Percentiles rank a stretch among this genome's conserved stretches.
Conservation (phyloP, 2,113 vertebrate genomes). For the Campylomormyrus numenius region DNA sequence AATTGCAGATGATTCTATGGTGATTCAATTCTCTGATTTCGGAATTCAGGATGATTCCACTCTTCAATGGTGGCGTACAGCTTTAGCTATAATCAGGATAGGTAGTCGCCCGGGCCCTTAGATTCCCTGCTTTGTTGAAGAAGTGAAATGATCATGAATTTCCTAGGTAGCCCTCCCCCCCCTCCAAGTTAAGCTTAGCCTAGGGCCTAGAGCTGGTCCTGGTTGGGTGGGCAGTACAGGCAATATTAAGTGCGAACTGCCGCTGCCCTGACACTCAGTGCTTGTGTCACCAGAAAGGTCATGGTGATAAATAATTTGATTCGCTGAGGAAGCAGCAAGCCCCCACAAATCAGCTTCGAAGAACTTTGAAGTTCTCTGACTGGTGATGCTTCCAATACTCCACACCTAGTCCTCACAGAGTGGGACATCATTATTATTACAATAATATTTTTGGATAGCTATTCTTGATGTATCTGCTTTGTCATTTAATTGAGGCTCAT, state of each 20-base stretch:
- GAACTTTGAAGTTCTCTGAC: background rate
- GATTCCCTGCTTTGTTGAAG: background rate
- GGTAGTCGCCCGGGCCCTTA: background rate
- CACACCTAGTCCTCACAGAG: background rate
- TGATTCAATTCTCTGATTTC: background rate
- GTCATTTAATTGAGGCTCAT: slow-evolving; percentile 68
- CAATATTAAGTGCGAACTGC: slow-evolving; percentile 56
- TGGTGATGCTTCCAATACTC: background rate
- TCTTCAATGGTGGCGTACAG: background rate
- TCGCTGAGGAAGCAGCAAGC: background rate
- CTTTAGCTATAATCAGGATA: background rate
- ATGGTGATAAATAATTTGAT: background rate
- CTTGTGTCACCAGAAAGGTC: background rate
- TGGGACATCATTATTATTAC: slow-evolving; percentile 9
- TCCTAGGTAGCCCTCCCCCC: background rate
- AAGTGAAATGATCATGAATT: background rate
- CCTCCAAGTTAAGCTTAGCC: background rate
- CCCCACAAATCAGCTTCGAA: background rate
- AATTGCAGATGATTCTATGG: background rate
- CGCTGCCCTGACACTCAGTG: slow-evolving; percentile 36
- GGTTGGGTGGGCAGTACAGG: slow-evolving; percentile 39
- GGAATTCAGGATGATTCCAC: background rate
- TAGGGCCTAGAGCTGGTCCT: background rate
- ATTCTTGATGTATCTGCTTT: slow-evolving; percentile 64
- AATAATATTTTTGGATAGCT: slow-evolving; percentile 45